Percentiles rank a stretch among this genome's conserved stretches.
Conservation (phyloP, 2,797 vertebrate species). For the Limosa lapponica region DNA sequence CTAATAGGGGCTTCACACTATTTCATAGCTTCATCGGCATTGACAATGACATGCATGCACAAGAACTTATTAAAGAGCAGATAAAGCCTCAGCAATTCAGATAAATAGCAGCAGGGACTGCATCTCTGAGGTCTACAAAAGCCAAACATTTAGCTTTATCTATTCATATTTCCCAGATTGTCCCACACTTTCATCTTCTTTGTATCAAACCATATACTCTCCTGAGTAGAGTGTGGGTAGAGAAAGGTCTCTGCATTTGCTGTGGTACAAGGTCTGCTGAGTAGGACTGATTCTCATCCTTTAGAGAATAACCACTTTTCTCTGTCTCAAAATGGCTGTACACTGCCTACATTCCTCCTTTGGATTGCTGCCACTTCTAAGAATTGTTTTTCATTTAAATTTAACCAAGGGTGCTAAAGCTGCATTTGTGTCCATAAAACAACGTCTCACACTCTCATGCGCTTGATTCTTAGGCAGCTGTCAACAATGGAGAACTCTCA, state of each 20-base stretch:
- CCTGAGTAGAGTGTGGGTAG: background rate
- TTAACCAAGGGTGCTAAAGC: background rate
- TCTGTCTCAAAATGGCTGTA: background rate
- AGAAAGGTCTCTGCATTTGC: background rate
- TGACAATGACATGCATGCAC: accelerated
- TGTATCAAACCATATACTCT: background rate
- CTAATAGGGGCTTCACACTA: accelerated
- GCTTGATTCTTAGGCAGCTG: background rate
- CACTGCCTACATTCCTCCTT: background rate
- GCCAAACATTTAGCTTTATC: background rate
- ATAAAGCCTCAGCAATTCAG: background rate
- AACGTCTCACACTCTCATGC: background rate
- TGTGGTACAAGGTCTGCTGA: background rate
- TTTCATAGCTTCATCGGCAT: accelerated
- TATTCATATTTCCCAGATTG: background rate
- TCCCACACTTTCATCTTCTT: background rate
- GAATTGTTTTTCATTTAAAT: background rate
- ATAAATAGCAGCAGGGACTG: background rate
- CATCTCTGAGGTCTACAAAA: background rate
- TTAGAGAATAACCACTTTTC: background rate
- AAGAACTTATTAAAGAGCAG: background rate
- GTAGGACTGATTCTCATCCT: background rate
- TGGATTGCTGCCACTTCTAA: background rate
- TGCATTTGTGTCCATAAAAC: background rate
- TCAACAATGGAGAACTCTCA: background rate